Percentiles rank a stretch among this genome's conserved stretches.
These are phyloP conservation scores for Phenganax marumi DNA, from an alignment of 92 coral and sea anemone genomes.

Conservation along the genomic window DNA sequence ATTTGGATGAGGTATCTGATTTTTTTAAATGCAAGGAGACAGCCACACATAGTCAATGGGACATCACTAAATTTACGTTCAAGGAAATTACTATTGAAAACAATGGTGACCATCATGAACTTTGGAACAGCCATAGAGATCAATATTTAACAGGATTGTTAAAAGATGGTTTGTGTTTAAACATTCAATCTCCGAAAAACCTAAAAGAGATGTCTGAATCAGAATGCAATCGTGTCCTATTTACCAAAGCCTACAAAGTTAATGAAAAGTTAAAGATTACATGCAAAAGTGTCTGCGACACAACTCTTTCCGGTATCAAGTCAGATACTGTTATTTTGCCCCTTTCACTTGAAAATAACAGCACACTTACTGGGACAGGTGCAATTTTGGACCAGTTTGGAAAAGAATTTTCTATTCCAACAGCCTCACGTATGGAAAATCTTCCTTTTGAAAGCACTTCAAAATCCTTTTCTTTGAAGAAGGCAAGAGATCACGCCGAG, in stretches of 20 bases:
- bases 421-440: slow-evolving; percentile 18
- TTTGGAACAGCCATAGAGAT: slow-evolving; percentile 37
- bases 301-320: slow-evolving; percentile 17
- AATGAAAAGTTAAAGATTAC: slow-evolving; percentile 5
- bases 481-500: slow-evolving; percentile 43
- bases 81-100: slow-evolving; percentile 28
- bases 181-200: not conserved
- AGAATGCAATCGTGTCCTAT: slow-evolving; percentile 32
- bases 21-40: slow-evolving; percentile 28
- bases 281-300: not conserved
- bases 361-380: slow-evolving; percentile 51
- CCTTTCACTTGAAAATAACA: slow-evolving; percentile 53
- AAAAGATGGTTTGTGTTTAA: slow-evolving; percentile 30
- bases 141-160: slow-evolving; percentile 24
- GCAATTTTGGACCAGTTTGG: slow-evolving; percentile 59
- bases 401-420: slow-evolving; percentile 46
- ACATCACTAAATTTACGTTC: slow-evolving; percentile 29
- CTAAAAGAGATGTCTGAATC: slow-evolving; percentile 24
- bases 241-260: not conserved
- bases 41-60: slow-evolving; percentile 33
- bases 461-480: slow-evolving; percentile 44
- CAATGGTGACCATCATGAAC: slow-evolving; percentile 33
- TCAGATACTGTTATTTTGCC: slow-evolving; percentile 53
- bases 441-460: slow-evolving; percentile 47
- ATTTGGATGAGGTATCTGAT: slow-evolving; percentile 16